Base-by-base conservation (phyloP, 2,113 vertebrate species). In the Lophius piscatorius region DNA sequence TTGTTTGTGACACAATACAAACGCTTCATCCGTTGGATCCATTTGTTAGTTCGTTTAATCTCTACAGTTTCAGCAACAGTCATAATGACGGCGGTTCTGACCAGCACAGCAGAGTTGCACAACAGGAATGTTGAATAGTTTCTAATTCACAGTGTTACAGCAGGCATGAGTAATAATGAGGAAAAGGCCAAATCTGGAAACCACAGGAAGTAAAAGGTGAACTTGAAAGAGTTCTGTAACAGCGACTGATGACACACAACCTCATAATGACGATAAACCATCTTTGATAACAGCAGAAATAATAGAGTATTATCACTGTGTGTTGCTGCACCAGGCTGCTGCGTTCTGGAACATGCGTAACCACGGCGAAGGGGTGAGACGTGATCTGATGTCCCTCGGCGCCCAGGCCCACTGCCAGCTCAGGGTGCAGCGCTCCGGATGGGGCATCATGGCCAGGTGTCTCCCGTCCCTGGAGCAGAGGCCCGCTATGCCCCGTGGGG, bases 321-420 rank as follows among this genome's bases (percentile, higher is more conserved):
- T 16, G 44, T 36, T 77, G 81, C 49, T 77, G 68, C 92, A 93
- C 95, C 95, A 97, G 18, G 82, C 78, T 4, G 89, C 82, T n/a
- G 95, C 94, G 0, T 96, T 97, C 16, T 82, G 76, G 78, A 97
- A 96, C 82, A 97, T 92, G 17, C 85, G 87, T 4, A 94, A 79
- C 95, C 95, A 97, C 0, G 95, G 95, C 0, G 93, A 94, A 0
- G 87, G 77, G 3, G 74, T 41, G 14, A 94, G 78, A n/a, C 88
- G 79, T 1, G 56, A 12, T 0, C 85, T 82, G 63, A 93, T 80
- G 46, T 77, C 57, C 9, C 58, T 61, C 0, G 93, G 92, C 26
- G 91, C 89, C 94, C 95, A 97, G 0, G 94, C 86, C 95, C 95
- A 97, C 80, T 97, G 95, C 95, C 95, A 97, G n/a, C 80, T 77